Percentiles rank a stretch among this genome's conserved stretches.
Evolutionary conservation across 2,797 vertebrate species (phyloP).

Genomic region (Cirrhinus molitorella): DNA sequence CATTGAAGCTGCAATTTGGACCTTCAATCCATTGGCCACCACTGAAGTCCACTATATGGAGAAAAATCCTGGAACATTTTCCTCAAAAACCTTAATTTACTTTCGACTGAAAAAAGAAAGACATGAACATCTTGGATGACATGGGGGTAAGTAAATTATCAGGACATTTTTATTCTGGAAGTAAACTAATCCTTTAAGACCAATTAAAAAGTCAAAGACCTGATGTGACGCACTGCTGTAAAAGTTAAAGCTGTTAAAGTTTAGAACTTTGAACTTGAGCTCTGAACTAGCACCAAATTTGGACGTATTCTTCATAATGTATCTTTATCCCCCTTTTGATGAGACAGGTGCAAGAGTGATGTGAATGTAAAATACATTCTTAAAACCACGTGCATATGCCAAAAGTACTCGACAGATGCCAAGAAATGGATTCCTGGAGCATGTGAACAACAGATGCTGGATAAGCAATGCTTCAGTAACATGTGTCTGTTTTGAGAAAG

Average conservation of each 20-base stretch:
- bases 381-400: constrained; percentile 53
- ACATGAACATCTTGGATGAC: too few relatives aligned
- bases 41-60: too few relatives aligned
- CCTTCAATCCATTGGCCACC: too few relatives aligned
- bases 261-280: constrained; percentile 1
- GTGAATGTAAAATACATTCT: constrained; percentile 41
- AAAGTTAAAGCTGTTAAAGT: neutral
- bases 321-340: constrained; percentile 44
- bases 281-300: constrained; percentile 12
- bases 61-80: too few relatives aligned
- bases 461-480: constrained; percentile 48
- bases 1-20: too few relatives aligned
- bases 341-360: constrained; percentile 45
- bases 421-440: constrained; percentile 42
- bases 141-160: too few relatives aligned
- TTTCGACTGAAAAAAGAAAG: too few relatives aligned
- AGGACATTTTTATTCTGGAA: too few relatives aligned
- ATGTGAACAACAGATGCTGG: constrained; percentile 53
- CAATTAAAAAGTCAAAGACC: neutral
- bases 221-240: neutral
- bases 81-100: too few relatives aligned
- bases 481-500: constrained; percentile 53
- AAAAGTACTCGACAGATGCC: constrained; percentile 41
- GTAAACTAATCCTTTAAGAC: neutral
- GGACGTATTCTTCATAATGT: constrained; percentile 31